Evolutionary conservation across 2,797 vertebrate species (phyloP), one percentile per base, ranked within the genome.

Genomic region (Masticophis lateralis): DNA sequence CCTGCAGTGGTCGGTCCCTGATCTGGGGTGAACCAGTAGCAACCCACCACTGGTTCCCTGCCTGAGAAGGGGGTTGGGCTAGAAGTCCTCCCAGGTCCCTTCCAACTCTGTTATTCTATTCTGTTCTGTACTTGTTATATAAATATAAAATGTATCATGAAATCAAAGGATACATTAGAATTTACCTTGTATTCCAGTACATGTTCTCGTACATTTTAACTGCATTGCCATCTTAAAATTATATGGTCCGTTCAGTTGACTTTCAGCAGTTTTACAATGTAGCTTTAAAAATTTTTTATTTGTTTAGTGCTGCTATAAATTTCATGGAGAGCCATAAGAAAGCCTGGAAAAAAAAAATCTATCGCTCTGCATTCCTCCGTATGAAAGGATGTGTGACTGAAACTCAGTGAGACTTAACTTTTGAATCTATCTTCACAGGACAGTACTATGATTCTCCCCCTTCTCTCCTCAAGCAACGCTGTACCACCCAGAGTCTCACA

Each of bases 401-500:
- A 90, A 90, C 9, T 53, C 61, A 56, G n/a, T 60, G 56, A 27
- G 9, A 60, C 12, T 92, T 43, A 87, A 87, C n/a, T 37, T 51
- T 51, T 53, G 27, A 83, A 47, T 61, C 83, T 61, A 53, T 6
- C 55, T 89, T 69, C 20, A 27, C 28, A 83, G 86, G 12, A 63
- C 53, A 8, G 25, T 83, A 13, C 57, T 66, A 2, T n/a, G 22
- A 63, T n/a, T 92, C 59, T 56, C 60, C 0, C 0, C 92, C 89
- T 59, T 92, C 86, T 93, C 60, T 59, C 88, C 83, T 57, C 93
- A 92, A 92, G 94, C 94, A 96, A 95, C 96, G n/a, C 95, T 95
- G 89, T 57, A 94, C 94, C 69, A 51, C 83, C 79, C 69, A 91
- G 32, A 90, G 88, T 95, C 92, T 94, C 93, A 86, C 92, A 94